Base-by-base conservation (phyloP, 2,888 invertebrate species). In the Dromius quadrimaculatus region DNA sequence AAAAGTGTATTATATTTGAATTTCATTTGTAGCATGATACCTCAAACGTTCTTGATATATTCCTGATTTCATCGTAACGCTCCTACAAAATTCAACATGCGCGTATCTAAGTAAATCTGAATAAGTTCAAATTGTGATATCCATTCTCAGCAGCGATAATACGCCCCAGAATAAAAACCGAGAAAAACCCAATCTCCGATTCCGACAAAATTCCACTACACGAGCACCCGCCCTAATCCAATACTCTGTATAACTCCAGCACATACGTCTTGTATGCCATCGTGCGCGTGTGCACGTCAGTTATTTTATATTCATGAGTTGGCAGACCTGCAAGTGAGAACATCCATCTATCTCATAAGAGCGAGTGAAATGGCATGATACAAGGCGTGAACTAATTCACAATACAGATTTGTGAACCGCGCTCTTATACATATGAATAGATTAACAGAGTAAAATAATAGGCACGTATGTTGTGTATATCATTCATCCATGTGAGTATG, bases 251-350 rank as follows among this genome's bases (percentile, higher is more conserved):
- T 23, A 28, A 28, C 28, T 28, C 28, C 28, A 28, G 3, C 28
- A 5, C 3, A 5, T 8, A 28, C 32, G 13, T 8, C 8, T 28
- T 8, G 34, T 8, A 32, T 5, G 34, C 23, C 28, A 32, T 8
- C 36, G 41, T 36, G 20, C 38, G 41, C 36, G 41, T 61, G 41
- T 11, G 13, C 50, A 23, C 15, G 1, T 23, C 23, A 41, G 41
- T 38, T 61, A 61, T 61, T 61, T 61, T 61, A 38, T 61, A 61
- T 61, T 61, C 61, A 61, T 61, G 61, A 61, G 41, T 50, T 50
- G 50, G 38, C 41, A 61, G 61, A 20, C 23, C 50, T 23, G 50
- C 2, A 17, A 54, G 32, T 23, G 50, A 28, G 28, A 54, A 11
- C 5, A 15, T 15, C 28, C 15, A 41, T 41, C 13, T 4, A 28